These are phyloP conservation scores for Hydra vulgaris DNA, from an alignment of 30 jellyfish, hydroid and myxozoan genomes.

Conservation along the genomic window DNA sequence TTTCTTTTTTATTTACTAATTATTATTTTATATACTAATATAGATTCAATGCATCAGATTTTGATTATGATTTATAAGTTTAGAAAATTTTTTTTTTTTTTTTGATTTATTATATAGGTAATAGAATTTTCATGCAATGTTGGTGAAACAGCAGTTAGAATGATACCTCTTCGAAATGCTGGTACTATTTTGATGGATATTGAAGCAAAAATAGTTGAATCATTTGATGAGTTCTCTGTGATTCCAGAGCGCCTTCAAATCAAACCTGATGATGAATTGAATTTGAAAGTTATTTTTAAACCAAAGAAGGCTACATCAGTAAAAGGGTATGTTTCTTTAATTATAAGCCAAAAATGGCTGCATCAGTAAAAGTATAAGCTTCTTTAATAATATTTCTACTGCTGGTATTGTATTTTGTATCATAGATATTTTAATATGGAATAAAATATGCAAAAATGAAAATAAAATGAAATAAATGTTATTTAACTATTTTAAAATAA, in stretches of 20 bases:
- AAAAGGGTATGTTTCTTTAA: conserved; percentile 45
- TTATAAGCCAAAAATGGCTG: not conserved
- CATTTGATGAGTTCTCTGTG: conserved; percentile 43
- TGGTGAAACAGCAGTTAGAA: conserved; percentile 56
- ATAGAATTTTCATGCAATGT: conserved; percentile 37
- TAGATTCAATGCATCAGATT: too few relatives aligned
- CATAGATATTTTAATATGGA: too few relatives aligned
- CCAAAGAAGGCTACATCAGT: conserved; percentile 35
- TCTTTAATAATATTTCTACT: too few relatives aligned
- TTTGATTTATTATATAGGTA: conserved; percentile 37
- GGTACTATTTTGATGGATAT: conserved; percentile 68
- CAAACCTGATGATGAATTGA: conserved; percentile 53
- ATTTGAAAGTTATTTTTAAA: conserved; percentile 38
- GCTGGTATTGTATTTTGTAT: too few relatives aligned
- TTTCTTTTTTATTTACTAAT: too few relatives aligned
- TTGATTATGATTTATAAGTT: not conserved
- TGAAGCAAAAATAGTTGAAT: conserved; percentile 36
- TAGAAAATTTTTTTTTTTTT: too few relatives aligned
- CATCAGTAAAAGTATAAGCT: too few relatives aligned
- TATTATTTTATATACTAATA: too few relatives aligned
- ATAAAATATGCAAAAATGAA: too few relatives aligned
- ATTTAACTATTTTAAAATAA: too few relatives aligned
- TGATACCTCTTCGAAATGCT: conserved; percentile 65
- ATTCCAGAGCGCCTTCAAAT: conserved; percentile 37
- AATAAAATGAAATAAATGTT: too few relatives aligned